These are phyloP conservation scores for Rhopilema esculentum DNA, from an alignment of 30 jellyfish, hydroid and myxozoan genomes.

Conservation along the genomic window DNA sequence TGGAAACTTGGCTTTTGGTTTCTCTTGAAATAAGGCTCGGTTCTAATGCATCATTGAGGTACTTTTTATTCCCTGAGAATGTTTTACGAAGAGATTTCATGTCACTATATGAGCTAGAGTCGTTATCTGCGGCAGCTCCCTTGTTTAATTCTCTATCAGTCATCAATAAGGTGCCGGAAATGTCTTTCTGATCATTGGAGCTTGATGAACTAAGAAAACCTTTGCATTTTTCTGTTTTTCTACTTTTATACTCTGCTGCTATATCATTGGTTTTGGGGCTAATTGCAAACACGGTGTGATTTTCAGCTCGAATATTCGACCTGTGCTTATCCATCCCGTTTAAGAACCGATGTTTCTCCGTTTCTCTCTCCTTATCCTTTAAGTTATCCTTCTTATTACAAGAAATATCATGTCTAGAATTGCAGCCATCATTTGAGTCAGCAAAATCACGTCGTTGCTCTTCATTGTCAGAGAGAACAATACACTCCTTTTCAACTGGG, in stretches of 20 bases:
- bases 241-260: neutral
- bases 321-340: neutral
- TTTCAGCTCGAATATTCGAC: neutral
- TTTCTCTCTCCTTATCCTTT: neutral
- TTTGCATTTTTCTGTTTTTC: neutral
- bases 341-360: neutral
- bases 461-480: neutral
- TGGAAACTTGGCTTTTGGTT: no score
- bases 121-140: no score
- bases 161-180: no score
- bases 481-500: neutral
- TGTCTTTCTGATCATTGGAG: no score
- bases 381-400: neutral
- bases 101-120: no score
- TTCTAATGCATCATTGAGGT: no score
- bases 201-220: no score
- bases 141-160: no score
- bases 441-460: neutral
- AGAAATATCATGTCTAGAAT: neutral
- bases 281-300: neutral
- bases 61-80: no score
- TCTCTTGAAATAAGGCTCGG: no score
- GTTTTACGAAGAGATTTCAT: no score
- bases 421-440: neutral
- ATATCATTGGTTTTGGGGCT: neutral